Conservation (phyloP, 2,797 vertebrate species). For the Epinephelus awoara region DNA sequence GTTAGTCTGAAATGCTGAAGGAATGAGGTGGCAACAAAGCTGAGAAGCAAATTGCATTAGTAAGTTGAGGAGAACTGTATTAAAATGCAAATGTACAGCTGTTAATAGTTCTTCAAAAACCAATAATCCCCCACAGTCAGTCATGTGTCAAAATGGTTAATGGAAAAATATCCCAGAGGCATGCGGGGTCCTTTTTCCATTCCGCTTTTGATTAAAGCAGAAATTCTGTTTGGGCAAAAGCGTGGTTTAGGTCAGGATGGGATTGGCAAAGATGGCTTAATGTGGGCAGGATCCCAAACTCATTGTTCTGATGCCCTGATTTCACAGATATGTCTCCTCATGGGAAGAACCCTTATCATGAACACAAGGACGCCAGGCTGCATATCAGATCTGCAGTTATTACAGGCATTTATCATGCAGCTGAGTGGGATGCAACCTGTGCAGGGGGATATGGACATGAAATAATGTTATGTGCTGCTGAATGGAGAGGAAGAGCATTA, state of each 20-base stretch:
- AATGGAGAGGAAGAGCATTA: slow-evolving; percentile 5
- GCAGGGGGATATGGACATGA: slow-evolving; percentile 14
- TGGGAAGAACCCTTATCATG: slow-evolving; percentile 54
- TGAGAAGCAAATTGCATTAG: slow-evolving; percentile 97
- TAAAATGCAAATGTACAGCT: slow-evolving; percentile 99
- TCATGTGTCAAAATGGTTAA: slow-evolving; percentile 99
- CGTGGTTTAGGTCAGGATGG: slow-evolving; percentile 68
- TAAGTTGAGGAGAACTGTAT: slow-evolving; percentile 96
- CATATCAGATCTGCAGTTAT: slow-evolving; percentile 71
- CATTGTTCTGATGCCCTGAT: slow-evolving; percentile 74
- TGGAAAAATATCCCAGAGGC: slow-evolving; percentile 99
- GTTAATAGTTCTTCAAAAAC: slow-evolving; percentile 99
- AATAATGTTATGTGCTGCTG: slow-evolving; percentile 1
- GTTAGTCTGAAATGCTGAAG: slow-evolving; percentile 88
- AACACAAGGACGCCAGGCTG: slow-evolving; percentile 49
- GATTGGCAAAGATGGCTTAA: slow-evolving; percentile 75
- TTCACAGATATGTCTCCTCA: slow-evolving; percentile 67
- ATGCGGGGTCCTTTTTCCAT: slow-evolving; percentile 91
- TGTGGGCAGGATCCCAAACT: slow-evolving; percentile 71
- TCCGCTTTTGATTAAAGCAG: slow-evolving; percentile 97
- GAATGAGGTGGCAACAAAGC: slow-evolving; percentile 94
- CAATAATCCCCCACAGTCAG: slow-evolving; percentile 99
- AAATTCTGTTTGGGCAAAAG: slow-evolving; percentile 89
- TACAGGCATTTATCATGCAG: slow-evolving; percentile 65
- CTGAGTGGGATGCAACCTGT: slow-evolving; percentile 56